Percentiles rank a stretch among this genome's conserved stretches.
These are phyloP conservation scores for Lamellibrachia columna DNA, from an alignment of 2,888 invertebrate species.

Conservation along the genomic window DNA sequence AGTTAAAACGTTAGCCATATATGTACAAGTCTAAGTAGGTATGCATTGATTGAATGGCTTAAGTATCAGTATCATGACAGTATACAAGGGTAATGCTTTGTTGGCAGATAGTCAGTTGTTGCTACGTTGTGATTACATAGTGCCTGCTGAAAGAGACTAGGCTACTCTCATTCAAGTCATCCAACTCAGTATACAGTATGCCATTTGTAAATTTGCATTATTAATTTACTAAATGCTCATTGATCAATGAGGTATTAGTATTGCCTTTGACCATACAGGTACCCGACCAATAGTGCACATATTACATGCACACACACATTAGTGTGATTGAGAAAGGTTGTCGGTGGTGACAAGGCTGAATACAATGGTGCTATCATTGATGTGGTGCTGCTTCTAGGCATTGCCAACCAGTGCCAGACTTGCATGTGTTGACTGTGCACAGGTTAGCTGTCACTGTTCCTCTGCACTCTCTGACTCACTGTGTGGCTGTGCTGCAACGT, in stretches of 20 bases:
- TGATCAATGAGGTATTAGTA: neutral
- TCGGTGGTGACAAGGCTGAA: conserved; percentile 10
- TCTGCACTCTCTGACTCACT: neutral
- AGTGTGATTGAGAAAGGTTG: conserved; percentile 3
- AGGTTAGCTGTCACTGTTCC: neutral
- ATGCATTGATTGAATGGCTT: too few relatives aligned
- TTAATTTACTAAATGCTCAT: neutral
- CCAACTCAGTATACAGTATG: neutral
- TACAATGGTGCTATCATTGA: neutral
- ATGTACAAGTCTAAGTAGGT: too few relatives aligned
- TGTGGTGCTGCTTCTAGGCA: neutral
- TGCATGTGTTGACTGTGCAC: neutral
- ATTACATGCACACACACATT: neutral
- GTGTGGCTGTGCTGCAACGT: neutral
- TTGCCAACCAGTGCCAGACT: neutral
- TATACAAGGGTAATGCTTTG: neutral
- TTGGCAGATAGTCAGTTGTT: neutral
- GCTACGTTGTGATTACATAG: neutral
- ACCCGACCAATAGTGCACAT: neutral
- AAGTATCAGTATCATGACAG: neutral
- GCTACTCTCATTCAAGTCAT: neutral
- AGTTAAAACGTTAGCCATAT: too few relatives aligned
- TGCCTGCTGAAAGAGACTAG: neutral
- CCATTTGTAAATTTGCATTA: conserved; percentile 10
- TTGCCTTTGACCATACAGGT: neutral